Evolutionary conservation across 2,888 invertebrate genomes (phyloP), one percentile per base, ranked within the genome.

Genomic region (Itoplectis maculator): DNA sequence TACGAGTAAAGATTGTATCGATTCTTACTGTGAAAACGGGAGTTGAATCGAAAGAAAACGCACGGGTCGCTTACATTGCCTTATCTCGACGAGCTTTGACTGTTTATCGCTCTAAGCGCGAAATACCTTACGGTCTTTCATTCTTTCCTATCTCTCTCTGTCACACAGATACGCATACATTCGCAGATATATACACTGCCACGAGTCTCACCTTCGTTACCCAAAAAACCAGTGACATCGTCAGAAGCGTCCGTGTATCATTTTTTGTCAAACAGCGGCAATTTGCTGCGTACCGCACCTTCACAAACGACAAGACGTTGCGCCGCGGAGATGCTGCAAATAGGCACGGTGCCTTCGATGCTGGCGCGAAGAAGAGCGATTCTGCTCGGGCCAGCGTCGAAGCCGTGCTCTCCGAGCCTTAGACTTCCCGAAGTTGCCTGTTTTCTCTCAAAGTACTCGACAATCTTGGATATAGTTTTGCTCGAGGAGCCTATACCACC

Each of bases 381-480:
- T 70, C 92, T 87, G 65, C 88, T 91, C 0, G 91, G 91, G 42
- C 87, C 86, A 20, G 87, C 88, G 80, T 89, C 92, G 87, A 87
- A 84, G 29, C 86, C 86, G 68, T 90, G 90, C 65, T 90, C 89
- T 40, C 89, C 88, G 45, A 89, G 84, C 75, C 91, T 88, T 63
- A 85, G 91, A 88, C 87, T 93, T 85, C 90, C 94, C 86, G 85
- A 91, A 87, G 88, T 88, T 73, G 88, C 87, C 85, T 91, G 90
- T 91, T 97, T 96, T 65, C 96, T 94, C 93, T 98, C 97, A 93
- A 98, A 97, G 92, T 97, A 97, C 89, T 97, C 97, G 37, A 98
- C 97, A 87, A 97, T 97, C 90, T 96, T 95, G 66, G 97, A 96
- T 86, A 97, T 97, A 91, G 92, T 92, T 66, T 92, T 92, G 79